These are phyloP conservation scores for Phasianus colchicus DNA, from an alignment of 2,113 vertebrate genomes.

Conservation along the genomic window DNA sequence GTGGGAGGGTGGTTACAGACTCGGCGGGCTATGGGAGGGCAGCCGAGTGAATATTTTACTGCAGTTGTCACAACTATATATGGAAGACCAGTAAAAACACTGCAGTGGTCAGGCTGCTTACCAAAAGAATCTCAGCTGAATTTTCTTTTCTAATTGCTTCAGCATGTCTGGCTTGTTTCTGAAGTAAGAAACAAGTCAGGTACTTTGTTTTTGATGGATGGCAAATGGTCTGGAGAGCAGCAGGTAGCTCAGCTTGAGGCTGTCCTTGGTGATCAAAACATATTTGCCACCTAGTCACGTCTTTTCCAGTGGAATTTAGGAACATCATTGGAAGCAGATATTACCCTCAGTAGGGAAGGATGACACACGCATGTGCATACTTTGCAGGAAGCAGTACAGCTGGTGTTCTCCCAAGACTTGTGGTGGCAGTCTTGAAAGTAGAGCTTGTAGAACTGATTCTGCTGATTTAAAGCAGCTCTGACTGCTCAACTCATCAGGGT, in stretches of 20 bases:
- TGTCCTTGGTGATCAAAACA: background rate
- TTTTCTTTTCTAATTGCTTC: conserved; percentile 3
- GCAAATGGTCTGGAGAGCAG: background rate
- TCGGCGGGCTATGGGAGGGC: background rate
- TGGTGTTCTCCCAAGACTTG: background rate
- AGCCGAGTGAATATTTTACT: background rate
- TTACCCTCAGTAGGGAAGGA: background rate
- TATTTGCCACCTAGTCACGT: background rate
- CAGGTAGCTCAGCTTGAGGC: background rate
- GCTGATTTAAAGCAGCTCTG: background rate
- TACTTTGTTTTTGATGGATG: background rate
- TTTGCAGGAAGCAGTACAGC: background rate
- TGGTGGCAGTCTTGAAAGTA: background rate
- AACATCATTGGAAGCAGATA: background rate
- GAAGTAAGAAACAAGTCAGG: background rate
- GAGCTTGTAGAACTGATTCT: background rate
- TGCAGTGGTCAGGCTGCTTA: conserved; percentile 9
- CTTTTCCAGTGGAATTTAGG: background rate
- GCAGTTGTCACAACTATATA: conserved; percentile 51
- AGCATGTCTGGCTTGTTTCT: background rate
- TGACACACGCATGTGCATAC: rapidly evolving
- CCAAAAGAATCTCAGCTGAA: background rate
- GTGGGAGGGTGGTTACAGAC: background rate
- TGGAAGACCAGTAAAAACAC: background rate
- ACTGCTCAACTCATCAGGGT: background rate